Conservation (phyloP, 1,140 invertebrate genomes). For the Heliconius nattereri region DNA sequence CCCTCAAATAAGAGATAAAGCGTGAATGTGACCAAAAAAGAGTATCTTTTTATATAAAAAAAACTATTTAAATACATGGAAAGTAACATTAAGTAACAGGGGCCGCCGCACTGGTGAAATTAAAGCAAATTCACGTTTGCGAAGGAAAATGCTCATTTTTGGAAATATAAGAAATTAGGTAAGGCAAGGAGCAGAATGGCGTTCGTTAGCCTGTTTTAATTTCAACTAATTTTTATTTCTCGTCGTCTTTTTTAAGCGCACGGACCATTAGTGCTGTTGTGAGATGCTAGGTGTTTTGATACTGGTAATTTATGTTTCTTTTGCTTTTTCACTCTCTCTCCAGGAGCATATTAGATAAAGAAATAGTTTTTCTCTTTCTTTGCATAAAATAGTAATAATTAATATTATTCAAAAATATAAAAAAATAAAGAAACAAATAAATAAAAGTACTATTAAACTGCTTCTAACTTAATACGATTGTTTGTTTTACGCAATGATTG, state of each 20-base stretch:
- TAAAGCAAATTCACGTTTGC: constrained; percentile 32
- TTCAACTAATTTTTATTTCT: constrained; percentile 78
- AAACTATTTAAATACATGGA: not conserved
- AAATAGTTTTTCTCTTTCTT: too few species aligned
- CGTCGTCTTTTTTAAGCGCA: constrained; percentile 69
- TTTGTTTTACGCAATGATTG: not conserved
- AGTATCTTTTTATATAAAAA: not conserved
- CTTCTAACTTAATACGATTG: not conserved
- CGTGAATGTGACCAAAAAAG: too few species aligned
- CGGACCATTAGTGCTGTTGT: constrained; percentile 63
- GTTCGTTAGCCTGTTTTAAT: constrained; percentile 79
- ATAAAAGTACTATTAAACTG: too few species aligned
- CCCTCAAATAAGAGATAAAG: too few species aligned
- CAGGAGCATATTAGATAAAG: too few species aligned
- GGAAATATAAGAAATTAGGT: constrained; percentile 52
- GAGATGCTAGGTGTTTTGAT: constrained; percentile 48
- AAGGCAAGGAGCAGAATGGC: constrained; percentile 61
- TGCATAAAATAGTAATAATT: too few species aligned
- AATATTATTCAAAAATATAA: too few species aligned
- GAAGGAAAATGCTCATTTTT: constrained; percentile 33
- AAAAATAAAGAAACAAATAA: too few species aligned
- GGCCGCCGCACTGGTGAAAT: not conserved
- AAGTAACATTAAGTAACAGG: not conserved
- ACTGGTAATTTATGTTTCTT: constrained; percentile 38
- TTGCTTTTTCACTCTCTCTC: not conserved